phyloP scores from a whole-genome alignment of 2,113 vertebrate species.

The Epinephelus lanceolatus region DNA sequence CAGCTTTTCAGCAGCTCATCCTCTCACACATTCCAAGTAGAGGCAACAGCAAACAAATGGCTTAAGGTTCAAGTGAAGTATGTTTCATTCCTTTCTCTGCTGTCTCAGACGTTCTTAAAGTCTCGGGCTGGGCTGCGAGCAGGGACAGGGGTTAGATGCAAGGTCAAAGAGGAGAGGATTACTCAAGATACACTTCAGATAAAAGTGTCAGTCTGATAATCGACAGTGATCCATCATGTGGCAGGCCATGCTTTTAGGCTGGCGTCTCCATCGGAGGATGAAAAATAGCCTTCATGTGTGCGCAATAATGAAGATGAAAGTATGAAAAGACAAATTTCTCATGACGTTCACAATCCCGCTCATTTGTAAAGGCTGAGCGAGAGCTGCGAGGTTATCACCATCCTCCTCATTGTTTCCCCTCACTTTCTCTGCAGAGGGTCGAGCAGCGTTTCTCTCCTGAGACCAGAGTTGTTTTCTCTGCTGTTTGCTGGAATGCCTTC shows the following conservation, averaged over 20 bases:
- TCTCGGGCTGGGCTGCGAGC: slow-evolving; percentile 35
- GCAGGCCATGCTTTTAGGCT: neutral
- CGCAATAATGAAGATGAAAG: slow-evolving; percentile 53
- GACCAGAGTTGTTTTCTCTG: slow-evolving; percentile 44
- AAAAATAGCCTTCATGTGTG: slow-evolving; percentile 20
- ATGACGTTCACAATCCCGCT: slow-evolving; percentile 13
- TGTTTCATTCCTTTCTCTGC: slow-evolving; percentile 69
- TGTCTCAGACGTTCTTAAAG: slow-evolving; percentile 41
- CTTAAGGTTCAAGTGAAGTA: slow-evolving; percentile 76
- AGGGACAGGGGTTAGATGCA: slow-evolving; percentile 57
- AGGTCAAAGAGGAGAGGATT: slow-evolving; percentile 75
- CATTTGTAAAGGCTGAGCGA: slow-evolving; percentile 33
- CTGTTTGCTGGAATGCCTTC: slow-evolving; percentile 72
- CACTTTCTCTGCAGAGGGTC: slow-evolving; percentile 21
- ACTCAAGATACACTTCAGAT: slow-evolving; percentile 77
- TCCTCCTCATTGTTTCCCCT: slow-evolving; percentile 17
- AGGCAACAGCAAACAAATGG: slow-evolving; percentile 80
- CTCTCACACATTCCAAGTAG: slow-evolving; percentile 75
- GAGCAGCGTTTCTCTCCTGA: slow-evolving; percentile 24
- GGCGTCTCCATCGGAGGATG: neutral
- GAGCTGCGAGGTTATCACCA: slow-evolving; percentile 13
- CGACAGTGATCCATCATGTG: slow-evolving; percentile 49
- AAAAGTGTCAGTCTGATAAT: slow-evolving; percentile 71
- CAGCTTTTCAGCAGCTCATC: slow-evolving; percentile 76
- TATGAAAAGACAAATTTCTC: slow-evolving; percentile 18